A percentile compares a stretch with the other conserved stretches of the same genome.
Conservation (phyloP, 2,888 invertebrate species). For the Spilosoma lubricipeda region DNA sequence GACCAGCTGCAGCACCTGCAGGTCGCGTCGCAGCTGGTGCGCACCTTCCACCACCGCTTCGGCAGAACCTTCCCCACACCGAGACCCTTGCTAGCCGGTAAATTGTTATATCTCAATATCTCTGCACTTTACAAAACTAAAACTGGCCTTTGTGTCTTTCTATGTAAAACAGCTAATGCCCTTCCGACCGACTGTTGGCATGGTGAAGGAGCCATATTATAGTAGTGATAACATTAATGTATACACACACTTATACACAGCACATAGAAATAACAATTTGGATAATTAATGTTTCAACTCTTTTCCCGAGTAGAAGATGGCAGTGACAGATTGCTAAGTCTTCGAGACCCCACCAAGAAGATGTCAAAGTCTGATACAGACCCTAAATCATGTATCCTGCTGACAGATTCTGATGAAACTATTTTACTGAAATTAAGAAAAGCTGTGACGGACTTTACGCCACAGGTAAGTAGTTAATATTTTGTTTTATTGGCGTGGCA, state of each 20-base stretch:
- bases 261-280: too few species aligned
- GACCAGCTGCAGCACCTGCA: constrained; percentile 53
- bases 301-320: constrained; percentile 69
- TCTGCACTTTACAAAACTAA: background rate
- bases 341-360: constrained; percentile 95
- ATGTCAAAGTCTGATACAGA: constrained; percentile 99
- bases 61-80: constrained; percentile 93
- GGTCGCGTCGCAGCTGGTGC: constrained; percentile 84
- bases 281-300: background rate
- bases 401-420: constrained; percentile 88
- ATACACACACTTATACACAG: too few species aligned
- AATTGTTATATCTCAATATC: background rate
- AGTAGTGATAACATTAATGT: too few species aligned
- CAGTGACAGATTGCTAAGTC: constrained; percentile 90
- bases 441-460: constrained; percentile 95
- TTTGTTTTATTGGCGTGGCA: background rate
- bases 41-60: constrained; percentile 92
- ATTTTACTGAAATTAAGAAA: constrained; percentile 88
- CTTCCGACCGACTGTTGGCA: background rate
- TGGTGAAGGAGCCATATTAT: background rate
- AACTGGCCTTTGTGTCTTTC: background rate
- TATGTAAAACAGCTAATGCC: background rate
- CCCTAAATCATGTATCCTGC: constrained; percentile 91
- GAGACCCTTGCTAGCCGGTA: constrained; percentile 24
- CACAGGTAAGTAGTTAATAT: constrained; percentile 80